These are phyloP conservation scores for Umimayanthus chanpuru DNA, from an alignment of 92 coral and sea anemone genomes.

Conservation along the genomic window DNA sequence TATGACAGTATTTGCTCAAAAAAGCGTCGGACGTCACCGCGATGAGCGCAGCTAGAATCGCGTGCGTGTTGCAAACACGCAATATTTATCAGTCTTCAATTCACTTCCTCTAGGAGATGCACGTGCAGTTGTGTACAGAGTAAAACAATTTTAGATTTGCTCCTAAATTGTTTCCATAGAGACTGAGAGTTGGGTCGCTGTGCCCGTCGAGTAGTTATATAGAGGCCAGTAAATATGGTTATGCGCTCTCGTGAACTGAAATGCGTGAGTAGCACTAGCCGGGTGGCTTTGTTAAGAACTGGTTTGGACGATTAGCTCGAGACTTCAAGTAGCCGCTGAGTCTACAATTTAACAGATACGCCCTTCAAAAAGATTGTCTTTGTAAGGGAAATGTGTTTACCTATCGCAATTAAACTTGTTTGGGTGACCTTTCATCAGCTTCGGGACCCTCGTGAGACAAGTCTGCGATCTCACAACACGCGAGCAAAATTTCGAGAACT, in stretches of 20 bases:
- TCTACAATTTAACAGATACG: constrained; percentile 42
- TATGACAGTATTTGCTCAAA: constrained; percentile 32
- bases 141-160: neutral
- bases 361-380: constrained; percentile 38
- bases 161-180: neutral
- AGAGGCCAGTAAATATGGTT: neutral
- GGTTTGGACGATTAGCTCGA: constrained; percentile 7
- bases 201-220: neutral
- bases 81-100: neutral
- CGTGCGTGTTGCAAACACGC: constrained; percentile 28
- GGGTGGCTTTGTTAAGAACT: constrained; percentile 25
- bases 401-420: constrained; percentile 34
- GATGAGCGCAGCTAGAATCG: neutral
- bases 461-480: constrained; percentile 11
- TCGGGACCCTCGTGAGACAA: neutral
- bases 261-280: neutral
- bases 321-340: constrained; percentile 34
- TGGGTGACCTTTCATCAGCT: constrained; percentile 37
- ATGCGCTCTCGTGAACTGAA: neutral
- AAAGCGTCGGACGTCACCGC: constrained; percentile 24
- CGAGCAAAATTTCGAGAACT: neutral
- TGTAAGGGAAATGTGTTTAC: constrained; percentile 38
- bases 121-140: neutral
- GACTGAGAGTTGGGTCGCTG: neutral
- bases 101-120: neutral